A percentile compares a stretch with the other conserved stretches of the same genome.
Evolutionary conservation across 2,888 invertebrate species (phyloP).

Genomic region (Trichopoda pennipes): DNA sequence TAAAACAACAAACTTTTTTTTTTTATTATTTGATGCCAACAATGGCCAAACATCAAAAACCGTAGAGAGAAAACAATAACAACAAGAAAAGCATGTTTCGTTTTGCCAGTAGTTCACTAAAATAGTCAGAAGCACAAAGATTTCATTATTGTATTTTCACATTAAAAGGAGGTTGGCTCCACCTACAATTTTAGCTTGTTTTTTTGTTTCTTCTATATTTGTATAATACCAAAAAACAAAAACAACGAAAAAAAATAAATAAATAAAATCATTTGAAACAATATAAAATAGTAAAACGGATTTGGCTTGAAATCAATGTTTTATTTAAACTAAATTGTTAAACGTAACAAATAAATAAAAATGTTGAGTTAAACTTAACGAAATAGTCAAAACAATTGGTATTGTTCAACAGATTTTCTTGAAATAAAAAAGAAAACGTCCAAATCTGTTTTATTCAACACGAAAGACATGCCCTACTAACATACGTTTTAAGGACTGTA

Average conservation of each 20-base stretch:
- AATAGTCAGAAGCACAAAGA: conserved; percentile 63
- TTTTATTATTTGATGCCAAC: conserved; percentile 16
- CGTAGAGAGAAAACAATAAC: conserved; percentile 33
- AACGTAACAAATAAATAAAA: conserved; percentile 61
- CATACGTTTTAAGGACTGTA: neutral
- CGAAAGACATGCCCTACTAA: conserved; percentile 6
- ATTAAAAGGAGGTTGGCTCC: conserved; percentile 69
- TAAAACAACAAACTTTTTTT: conserved; percentile 25
- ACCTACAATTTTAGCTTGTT: conserved; percentile 59
- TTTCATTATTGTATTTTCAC: conserved; percentile 64
- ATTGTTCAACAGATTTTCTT: conserved; percentile 45
- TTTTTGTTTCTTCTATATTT: neutral
- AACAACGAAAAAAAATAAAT: conserved; percentile 11
- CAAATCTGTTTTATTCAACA: conserved; percentile 4
- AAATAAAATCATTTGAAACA: conserved; percentile 34
- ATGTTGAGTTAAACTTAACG: conserved; percentile 11
- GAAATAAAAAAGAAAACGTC: neutral
- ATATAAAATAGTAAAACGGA: conserved; percentile 17
- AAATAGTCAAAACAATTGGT: conserved; percentile 47
- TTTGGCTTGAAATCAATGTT: conserved; percentile 26
- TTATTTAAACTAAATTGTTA: conserved; percentile 54
- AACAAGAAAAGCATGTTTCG: conserved; percentile 40
- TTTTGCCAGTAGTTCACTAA: conserved; percentile 53
- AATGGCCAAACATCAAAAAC: conserved; percentile 54
- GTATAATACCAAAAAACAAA: neutral